A percentile compares a stretch with the other conserved stretches of the same genome.
phyloP scores from a whole-genome alignment of 2,113 vertebrate genomes.

The Pluvianellus socialis region DNA sequence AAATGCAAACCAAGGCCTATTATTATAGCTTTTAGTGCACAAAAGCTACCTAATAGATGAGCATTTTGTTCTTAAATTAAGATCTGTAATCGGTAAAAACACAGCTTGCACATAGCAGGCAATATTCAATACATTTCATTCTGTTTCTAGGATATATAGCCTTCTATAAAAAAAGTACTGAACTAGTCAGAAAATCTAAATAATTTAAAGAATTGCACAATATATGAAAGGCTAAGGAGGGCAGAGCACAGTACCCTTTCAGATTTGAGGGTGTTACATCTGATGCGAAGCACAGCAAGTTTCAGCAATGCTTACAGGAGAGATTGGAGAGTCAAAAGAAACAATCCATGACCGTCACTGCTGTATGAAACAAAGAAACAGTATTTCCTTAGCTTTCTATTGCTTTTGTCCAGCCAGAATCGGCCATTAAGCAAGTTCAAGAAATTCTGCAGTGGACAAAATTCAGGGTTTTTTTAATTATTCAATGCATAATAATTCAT shows the following conservation, averaged over 20 bases:
- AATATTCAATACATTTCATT: not conserved
- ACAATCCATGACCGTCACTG: not conserved
- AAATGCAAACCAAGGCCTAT: not conserved
- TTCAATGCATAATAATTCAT: not conserved
- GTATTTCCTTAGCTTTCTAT: not conserved
- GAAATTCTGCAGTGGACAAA: not conserved
- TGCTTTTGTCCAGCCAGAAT: not conserved
- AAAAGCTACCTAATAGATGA: not conserved
- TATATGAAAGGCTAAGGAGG: not conserved
- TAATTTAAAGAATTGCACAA: not conserved
- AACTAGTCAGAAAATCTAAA: not conserved
- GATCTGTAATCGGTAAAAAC: not conserved
- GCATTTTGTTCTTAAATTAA: not conserved
- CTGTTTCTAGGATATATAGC: not conserved
- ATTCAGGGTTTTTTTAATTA: too few relatives aligned
- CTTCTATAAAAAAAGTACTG: not conserved
- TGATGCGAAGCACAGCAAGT: not conserved
- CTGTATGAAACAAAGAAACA: not conserved
- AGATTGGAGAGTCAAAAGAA: accelerated
- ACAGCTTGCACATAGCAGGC: not conserved
- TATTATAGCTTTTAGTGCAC: not conserved
- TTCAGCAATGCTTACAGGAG: not conserved
- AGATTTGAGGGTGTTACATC: not conserved
- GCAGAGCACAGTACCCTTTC: not conserved
- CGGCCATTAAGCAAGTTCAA: not conserved